Conservation (phyloP, 2,888 invertebrate genomes). For the Drosophila neonasuta region DNA sequence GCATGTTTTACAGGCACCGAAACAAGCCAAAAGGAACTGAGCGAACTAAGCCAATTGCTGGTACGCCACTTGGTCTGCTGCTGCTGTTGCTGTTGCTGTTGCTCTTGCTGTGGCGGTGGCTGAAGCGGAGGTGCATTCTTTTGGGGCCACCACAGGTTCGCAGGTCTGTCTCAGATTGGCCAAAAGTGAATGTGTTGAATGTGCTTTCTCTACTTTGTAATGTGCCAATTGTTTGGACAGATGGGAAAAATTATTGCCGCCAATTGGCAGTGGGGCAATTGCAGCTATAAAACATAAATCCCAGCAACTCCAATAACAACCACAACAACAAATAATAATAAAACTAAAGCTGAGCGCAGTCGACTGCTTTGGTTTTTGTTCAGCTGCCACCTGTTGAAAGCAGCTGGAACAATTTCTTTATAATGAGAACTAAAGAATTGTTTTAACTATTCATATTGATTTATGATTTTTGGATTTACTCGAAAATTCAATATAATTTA, state of each 20-base stretch:
- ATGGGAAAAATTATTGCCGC: slow-evolving; percentile 67
- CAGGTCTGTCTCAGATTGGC: slow-evolving; percentile 34
- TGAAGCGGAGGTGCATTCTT: slow-evolving; percentile 58
- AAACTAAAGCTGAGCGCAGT: slow-evolving; percentile 8
- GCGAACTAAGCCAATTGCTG: slow-evolving; percentile 72
- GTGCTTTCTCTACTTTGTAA: slow-evolving; percentile 77
- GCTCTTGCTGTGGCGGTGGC: neutral
- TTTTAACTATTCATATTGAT: slow-evolving; percentile 1
- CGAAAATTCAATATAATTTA: neutral
- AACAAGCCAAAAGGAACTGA: slow-evolving; percentile 57
- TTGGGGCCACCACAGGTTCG: slow-evolving; percentile 22
- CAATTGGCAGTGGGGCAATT: slow-evolving; percentile 64
- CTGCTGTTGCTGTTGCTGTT: neutral
- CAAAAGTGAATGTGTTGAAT: slow-evolving; percentile 72
- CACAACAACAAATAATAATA: neutral
- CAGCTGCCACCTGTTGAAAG: slow-evolving; percentile 37
- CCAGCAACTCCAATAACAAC: slow-evolving; percentile 28
- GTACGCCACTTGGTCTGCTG: slow-evolving; percentile 8
- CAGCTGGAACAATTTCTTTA: slow-evolving; percentile 43
- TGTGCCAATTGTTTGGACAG: slow-evolving; percentile 73
- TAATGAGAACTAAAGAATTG: slow-evolving; percentile 37
- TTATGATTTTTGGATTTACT: neutral
- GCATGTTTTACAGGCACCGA: slow-evolving; percentile 70
- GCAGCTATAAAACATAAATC: slow-evolving; percentile 61
- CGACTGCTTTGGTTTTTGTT: slow-evolving; percentile 21